These are phyloP conservation scores for Coracopsis vasa DNA, from an alignment of 2,113 vertebrate genomes.

Conservation along the genomic window DNA sequence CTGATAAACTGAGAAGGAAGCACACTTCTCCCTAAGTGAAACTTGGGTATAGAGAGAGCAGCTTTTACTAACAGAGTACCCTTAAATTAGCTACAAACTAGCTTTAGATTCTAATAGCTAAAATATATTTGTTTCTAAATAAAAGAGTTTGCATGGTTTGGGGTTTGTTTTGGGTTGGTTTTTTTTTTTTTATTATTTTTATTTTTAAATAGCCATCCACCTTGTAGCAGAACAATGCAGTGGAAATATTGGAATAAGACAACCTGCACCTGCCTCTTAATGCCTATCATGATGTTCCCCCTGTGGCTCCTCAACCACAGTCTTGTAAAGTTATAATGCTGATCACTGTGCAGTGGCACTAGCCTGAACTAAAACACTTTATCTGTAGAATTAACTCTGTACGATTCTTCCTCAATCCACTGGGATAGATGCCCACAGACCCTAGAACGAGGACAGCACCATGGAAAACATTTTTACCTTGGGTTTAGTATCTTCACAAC, in stretches of 20 bases:
- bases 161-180: not conserved
- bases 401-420: not conserved
- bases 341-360: not conserved
- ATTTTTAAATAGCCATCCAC: not conserved
- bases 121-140: not conserved
- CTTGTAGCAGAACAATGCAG: not conserved
- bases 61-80: not conserved
- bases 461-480: not conserved
- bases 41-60: not conserved
- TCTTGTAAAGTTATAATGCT: not conserved
- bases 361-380: not conserved
- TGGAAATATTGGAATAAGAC: not conserved
- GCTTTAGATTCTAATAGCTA: not conserved
- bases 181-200: not conserved
- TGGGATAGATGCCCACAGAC: not conserved
- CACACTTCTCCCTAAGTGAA: not conserved
- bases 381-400: not conserved
- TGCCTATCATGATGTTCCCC: fast-evolving
- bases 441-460: not conserved
- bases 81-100: not conserved
- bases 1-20: not conserved
- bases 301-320: not conserved
- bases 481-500: not conserved
- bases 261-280: not conserved
- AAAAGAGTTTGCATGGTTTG: not conserved